phyloP scores from a whole-genome alignment of 2,888 invertebrate genomes.

The Phlogophora meticulosa region DNA sequence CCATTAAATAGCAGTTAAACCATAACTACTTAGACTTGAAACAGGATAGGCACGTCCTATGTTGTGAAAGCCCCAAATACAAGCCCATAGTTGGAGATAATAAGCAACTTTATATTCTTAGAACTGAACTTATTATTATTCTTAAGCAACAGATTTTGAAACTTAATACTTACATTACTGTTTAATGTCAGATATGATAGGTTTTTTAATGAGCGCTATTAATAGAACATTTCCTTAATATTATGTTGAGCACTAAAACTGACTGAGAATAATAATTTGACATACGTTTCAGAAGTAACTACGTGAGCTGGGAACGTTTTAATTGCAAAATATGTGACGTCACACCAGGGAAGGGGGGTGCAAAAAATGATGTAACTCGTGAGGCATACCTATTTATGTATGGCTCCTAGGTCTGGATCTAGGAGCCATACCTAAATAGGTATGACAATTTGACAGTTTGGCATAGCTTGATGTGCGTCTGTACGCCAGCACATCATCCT shows the following conservation, averaged over 20 bases:
- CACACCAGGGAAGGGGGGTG: too few relatives aligned
- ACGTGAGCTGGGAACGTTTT: background rate
- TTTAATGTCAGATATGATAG: slow-evolving; percentile 15
- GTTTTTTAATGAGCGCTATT: slow-evolving; percentile 13
- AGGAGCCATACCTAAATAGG: too few relatives aligned
- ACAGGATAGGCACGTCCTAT: slow-evolving; percentile 18
- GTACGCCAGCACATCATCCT: too few relatives aligned
- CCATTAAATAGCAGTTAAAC: slow-evolving; percentile 34
- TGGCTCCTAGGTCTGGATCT: too few relatives aligned
- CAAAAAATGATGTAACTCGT: too few relatives aligned
- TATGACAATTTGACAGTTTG: too few relatives aligned
- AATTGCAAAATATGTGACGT: too few relatives aligned
- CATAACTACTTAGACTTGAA: slow-evolving; percentile 3
- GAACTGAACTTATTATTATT: too few relatives aligned
- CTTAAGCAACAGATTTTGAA: slow-evolving; percentile 29
- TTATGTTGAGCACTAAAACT: background rate
- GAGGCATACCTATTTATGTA: too few relatives aligned
- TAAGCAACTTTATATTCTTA: slow-evolving; percentile 43
- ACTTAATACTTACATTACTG: slow-evolving; percentile 28
- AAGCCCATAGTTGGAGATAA: background rate
- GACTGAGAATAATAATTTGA: slow-evolving; percentile 22
- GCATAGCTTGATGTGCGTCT: too few relatives aligned
- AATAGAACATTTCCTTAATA: background rate
- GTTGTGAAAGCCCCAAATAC: slow-evolving; percentile 29
- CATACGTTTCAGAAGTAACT: background rate